Base-by-base conservation (phyloP, 2,888 invertebrate genomes). In the Blera fallax region DNA sequence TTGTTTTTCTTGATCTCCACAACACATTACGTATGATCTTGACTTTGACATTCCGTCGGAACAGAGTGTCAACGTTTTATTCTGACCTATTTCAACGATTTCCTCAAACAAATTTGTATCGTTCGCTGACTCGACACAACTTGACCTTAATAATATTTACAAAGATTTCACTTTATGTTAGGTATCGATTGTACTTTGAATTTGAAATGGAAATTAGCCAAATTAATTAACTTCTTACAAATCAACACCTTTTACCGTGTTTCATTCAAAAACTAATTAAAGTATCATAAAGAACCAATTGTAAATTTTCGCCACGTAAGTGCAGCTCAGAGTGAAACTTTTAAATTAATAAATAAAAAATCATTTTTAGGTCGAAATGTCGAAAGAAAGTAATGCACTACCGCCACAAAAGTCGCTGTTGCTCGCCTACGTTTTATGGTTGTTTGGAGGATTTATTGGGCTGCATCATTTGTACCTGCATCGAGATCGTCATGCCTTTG, bases 381-480 rank as follows among this genome's bases (percentile, higher is more conserved):
- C 54, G 3, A 73, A 50, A 3, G 88, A 89, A 18, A 73, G 62
- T 16, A 90, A 89, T 58, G 50, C 60, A 0, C 56, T 89, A 70
- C 90, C 89, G 0, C 74, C 89, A 11, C 88, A 90, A 43, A 95
- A 95, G 90, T 95, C 95, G 1, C 91, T 95, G 8, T 90, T 95
- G 62, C 90, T 94, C 89, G 95, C 98, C 0, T 99, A 98, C 90
- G 80, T 98, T 0, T 92, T 96, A 45, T 99, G 98, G 98, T 89
- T 98, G 0, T 94, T 97, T 88, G 97, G 97, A 16, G 99, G 99
- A 3, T 92, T 96, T 88, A 95, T 97, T 88, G 98, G 98, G 0
- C 92, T 96, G 4, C 99, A 99, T 92, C 97, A 98, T 90, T 94
- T 98, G 89, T 99, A 99, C 92, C 93, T 99, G 87, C 94, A 95